A percentile compares a stretch with the other conserved stretches of the same genome.
These are phyloP conservation scores for Stenichneumon culpator DNA, from an alignment of 2,888 invertebrate species.

Conservation along the genomic window DNA sequence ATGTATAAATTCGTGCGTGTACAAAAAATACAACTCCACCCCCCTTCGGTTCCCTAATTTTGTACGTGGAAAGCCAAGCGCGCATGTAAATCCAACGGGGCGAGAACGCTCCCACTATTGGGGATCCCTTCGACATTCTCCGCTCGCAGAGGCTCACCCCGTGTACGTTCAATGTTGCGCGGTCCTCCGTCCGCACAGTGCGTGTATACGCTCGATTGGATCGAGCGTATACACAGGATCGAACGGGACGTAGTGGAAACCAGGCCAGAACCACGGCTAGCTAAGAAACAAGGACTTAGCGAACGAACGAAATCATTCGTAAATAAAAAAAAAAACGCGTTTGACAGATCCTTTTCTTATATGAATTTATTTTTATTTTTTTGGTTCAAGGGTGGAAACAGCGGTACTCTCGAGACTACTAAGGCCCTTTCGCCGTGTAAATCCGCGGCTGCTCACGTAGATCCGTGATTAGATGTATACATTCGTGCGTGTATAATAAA, in stretches of 20 bases:
- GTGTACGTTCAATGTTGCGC: conserved; percentile 21
- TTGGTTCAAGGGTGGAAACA: background rate
- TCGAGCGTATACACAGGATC: no score
- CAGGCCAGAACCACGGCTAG: no score
- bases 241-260: no score
- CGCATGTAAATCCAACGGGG: conserved; percentile 45
- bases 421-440: conserved; percentile 10
- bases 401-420: background rate
- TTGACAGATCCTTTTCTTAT: background rate
- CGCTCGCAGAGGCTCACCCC: background rate
- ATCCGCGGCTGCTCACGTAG: background rate
- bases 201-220: background rate
- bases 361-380: background rate
- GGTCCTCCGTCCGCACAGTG: background rate
- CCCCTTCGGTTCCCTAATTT: conserved; percentile 22
- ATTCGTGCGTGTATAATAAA: conserved; percentile 44
- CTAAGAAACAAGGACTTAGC: no score
- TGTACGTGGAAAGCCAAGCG: conserved; percentile 36
- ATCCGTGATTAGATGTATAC: conserved; percentile 29
- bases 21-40: conserved; percentile 21
- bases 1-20: conserved; percentile 38
- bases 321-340: no score
- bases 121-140: background rate
- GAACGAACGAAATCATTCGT: no score
- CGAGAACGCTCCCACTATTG: background rate